phyloP scores from a whole-genome alignment of 2,113 vertebrate species.

The Tichodroma muraria region DNA sequence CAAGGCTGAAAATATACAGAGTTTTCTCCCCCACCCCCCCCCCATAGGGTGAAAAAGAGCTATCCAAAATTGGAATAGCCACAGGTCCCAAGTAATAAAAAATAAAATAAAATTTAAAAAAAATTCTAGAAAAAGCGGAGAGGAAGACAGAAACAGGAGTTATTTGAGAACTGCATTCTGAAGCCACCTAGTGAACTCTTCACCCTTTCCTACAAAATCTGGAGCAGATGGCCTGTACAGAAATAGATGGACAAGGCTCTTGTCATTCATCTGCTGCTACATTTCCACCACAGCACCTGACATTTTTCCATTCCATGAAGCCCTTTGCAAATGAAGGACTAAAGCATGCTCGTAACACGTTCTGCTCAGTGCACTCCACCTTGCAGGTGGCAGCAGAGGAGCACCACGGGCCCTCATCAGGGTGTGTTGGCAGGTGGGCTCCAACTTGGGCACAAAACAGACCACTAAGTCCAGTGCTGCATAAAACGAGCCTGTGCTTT shows the following conservation, averaged over 20 bases:
- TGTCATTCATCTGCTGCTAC: neutral
- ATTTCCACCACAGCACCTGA: neutral
- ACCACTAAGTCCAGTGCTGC: neutral
- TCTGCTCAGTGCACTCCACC: neutral
- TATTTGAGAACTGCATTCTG: neutral
- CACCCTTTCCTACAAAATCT: neutral
- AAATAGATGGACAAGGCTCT: neutral
- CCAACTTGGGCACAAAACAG: neutral
- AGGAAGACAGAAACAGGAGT: neutral
- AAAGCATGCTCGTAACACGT: fast-evolving
- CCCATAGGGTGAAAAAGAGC: neutral
- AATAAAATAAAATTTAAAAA: neutral
- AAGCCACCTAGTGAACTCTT: neutral
- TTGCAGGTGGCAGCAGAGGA: neutral
- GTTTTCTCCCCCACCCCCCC: neutral
- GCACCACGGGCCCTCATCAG: fast-evolving
- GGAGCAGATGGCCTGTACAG: neutral
- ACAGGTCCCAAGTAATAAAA: neutral
- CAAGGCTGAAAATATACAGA: neutral
- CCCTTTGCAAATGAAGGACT: neutral
- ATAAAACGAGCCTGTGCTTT: neutral
- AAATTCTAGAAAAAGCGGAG: neutral
- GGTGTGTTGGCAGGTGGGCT: neutral
- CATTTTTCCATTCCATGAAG: neutral
- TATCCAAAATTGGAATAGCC: neutral